phyloP scores from a whole-genome alignment of 1,140 invertebrate genomes.

The Danaus melanippus region DNA sequence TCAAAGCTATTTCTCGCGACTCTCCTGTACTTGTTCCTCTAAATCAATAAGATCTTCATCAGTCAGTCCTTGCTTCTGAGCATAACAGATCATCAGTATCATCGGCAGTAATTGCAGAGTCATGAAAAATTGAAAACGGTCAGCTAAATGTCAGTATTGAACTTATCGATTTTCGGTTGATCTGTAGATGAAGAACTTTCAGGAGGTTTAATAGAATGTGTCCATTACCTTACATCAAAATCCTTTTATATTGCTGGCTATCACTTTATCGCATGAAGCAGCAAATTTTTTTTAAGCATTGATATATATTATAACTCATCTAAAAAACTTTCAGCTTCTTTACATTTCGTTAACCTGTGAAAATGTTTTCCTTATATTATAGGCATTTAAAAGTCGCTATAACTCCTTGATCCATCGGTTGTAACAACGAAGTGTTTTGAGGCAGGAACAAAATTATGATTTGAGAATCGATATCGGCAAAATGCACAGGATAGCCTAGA shows the following conservation, averaged over 20 bases:
- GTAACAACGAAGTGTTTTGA: constrained; percentile 60
- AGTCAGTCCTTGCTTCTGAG: constrained; percentile 4
- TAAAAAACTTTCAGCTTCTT: constrained; percentile 5
- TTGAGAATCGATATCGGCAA: constrained; percentile 7
- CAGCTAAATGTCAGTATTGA: too few relatives aligned
- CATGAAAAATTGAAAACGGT: too few relatives aligned
- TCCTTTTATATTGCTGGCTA: too few relatives aligned
- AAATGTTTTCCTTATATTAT: constrained; percentile 13
- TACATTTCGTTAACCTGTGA: constrained; percentile 2
- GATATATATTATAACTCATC: constrained; percentile 4
- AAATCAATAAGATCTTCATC: constrained; percentile 2
- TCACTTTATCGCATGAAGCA: too few relatives aligned
- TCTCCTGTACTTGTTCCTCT: neutral
- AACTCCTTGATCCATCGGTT: constrained; percentile 69
- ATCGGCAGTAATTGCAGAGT: neutral
- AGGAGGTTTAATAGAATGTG: too few relatives aligned
- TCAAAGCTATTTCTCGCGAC: too few relatives aligned
- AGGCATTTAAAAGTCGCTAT: constrained; percentile 29
- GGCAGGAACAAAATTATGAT: constrained; percentile 44
- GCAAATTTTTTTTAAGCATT: too few relatives aligned
- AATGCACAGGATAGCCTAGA: constrained; percentile 6
- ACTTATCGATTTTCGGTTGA: too few relatives aligned
- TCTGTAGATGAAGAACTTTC: too few relatives aligned
- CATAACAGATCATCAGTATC: constrained; percentile 1
- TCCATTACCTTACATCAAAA: too few relatives aligned